These are phyloP conservation scores for Prunella fulvescens DNA, from an alignment of 2,113 vertebrate genomes.

Conservation along the genomic window DNA sequence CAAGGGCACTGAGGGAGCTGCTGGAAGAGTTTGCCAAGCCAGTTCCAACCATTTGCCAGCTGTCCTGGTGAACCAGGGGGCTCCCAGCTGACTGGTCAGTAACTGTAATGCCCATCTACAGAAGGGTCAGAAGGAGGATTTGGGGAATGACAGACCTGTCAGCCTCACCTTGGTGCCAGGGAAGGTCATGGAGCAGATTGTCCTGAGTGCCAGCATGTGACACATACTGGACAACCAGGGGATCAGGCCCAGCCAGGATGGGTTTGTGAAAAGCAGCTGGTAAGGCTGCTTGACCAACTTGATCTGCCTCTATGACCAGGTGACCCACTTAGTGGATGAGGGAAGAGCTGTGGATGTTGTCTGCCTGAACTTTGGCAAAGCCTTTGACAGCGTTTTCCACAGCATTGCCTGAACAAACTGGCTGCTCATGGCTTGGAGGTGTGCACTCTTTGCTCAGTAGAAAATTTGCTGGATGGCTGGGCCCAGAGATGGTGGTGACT, in stretches of 20 bases:
- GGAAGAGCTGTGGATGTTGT: neutral
- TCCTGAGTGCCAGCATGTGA: neutral
- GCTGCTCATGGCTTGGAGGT: neutral
- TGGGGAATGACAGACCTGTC: neutral
- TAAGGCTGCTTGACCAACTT: neutral
- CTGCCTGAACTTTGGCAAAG: neutral
- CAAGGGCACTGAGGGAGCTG: neutral
- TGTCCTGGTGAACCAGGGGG: neutral
- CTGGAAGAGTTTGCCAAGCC: neutral
- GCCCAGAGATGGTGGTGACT: neutral
- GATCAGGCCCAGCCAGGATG: neutral
- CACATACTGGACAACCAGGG: neutral
- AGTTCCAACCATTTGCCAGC: neutral
- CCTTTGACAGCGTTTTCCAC: neutral
- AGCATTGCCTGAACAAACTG: neutral
- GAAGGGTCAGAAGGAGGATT: accelerated
- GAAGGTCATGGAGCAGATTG: neutral
- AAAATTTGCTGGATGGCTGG: neutral
- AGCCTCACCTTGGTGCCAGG: neutral
- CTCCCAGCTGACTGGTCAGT: neutral
- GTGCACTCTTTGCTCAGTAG: neutral
- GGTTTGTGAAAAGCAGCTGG: neutral
- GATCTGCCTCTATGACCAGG: neutral
- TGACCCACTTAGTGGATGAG: neutral
- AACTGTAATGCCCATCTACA: neutral